Evolutionary conservation across 1,140 invertebrate genomes (phyloP), one percentile per base, ranked within the genome.

Genomic region (Aphidius gifuensis): DNA sequence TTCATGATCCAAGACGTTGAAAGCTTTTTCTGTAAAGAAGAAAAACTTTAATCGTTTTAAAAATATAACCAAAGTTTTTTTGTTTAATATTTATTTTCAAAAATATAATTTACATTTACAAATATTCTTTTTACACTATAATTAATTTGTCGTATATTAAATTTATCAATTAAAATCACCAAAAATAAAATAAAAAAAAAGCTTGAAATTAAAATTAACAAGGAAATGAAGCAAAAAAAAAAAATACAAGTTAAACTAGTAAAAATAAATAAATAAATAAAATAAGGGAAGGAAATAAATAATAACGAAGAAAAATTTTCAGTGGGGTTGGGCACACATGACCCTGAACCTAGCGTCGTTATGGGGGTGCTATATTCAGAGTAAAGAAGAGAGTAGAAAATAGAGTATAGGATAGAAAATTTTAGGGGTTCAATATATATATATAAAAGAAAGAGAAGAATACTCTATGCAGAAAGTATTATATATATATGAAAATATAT

Each of bases 301-400:
- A 32, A 32, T 32, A 32, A 32, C 4, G 23, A 32, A 32, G 23
- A 32, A 32, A 32, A 32, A 32, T 32, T 32, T 32, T 32, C 23
- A 32, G 23, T 32, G 23, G 23, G 23, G 23, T 32, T 32, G 23
- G 23, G 4, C 23, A 32, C 23, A 70, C 72, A 78, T 78, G 78
- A 79, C 78, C 77, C 75, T 78, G 78, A 80, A 80, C 73, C 73
- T 66, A 74, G 68, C 65, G 66, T 69, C 69, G 68, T 68, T 72
- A 72, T 69, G 68, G 72, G 68, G 67, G 32, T 42, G 56, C 39
- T 7, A 21, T 6, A 23, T 49, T 43, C 42, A 56, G 51, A 60
- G 61, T 64, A 46, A 59, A 64, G 60, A 64, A 56, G 46, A 39
- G 45, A 49, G 53, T 47, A 23, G n/a, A 40, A 62, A 40, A 55